These are phyloP conservation scores for Mormyrus iriodes DNA, from an alignment of 2,113 vertebrate genomes.

Conservation along the genomic window DNA sequence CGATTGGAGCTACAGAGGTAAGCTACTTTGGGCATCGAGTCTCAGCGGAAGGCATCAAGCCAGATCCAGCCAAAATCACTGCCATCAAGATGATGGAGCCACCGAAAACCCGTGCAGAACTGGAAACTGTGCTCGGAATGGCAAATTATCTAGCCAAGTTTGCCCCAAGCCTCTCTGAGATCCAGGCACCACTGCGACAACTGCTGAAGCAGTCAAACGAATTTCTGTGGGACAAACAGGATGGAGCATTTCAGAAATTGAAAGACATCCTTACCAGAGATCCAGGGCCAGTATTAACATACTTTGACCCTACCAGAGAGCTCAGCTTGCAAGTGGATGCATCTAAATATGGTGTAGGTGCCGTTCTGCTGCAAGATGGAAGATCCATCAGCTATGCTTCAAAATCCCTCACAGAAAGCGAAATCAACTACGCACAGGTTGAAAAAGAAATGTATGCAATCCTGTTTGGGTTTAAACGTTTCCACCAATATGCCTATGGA, in stretches of 20 bases:
- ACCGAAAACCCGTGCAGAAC: background rate
- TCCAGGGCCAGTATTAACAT: constrained; percentile 8
- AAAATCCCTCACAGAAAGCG: constrained; percentile 4
- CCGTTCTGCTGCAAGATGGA: background rate
- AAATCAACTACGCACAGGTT: constrained; percentile 11
- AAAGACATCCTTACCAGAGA: background rate
- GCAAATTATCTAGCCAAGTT: constrained; percentile 23
- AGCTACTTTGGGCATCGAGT: constrained; percentile 29
- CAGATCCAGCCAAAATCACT: background rate
- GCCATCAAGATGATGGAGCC: constrained; percentile 20
- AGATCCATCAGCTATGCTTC: background rate
- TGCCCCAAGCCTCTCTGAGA: constrained; percentile 10
- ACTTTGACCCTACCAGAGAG: background rate
- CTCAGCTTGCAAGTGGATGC: background rate
- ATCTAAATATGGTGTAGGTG: background rate
- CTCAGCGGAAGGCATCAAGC: constrained; percentile 13
- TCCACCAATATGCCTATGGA: constrained; percentile 27
- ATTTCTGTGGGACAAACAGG: background rate
- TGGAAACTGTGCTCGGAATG: constrained; percentile 21
- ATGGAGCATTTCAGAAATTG: background rate
- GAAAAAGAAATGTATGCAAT: background rate
- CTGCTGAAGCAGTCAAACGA: constrained; percentile 2
- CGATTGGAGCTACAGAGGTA: constrained; percentile 14
- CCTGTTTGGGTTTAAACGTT: constrained; percentile 18
- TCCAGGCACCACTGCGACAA: constrained; percentile 4